Percentiles rank a stretch among this genome's conserved stretches.
Conservation (phyloP, 2,797 vertebrate species). For the Lerista edwardsae region DNA sequence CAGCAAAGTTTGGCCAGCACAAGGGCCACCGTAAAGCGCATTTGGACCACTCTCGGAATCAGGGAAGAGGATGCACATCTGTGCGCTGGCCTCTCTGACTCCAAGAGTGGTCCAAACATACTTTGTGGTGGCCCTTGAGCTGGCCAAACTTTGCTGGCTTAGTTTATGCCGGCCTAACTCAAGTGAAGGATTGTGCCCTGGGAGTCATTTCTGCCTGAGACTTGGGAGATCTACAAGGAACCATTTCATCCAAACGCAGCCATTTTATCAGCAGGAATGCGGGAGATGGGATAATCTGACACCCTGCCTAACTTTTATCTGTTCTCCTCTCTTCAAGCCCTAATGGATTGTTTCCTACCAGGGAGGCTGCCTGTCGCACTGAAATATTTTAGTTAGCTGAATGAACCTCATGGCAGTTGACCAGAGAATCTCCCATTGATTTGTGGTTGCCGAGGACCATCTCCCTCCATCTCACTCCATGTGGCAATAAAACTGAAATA, state of each 20-base stretch:
- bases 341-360: constrained; percentile 68
- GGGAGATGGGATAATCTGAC: constrained; percentile 47
- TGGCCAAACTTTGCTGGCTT: too few relatives aligned
- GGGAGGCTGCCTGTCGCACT: constrained; percentile 61
- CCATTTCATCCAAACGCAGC: not conserved
- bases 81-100: too few relatives aligned
- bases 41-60: too few relatives aligned
- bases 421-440: constrained; percentile 55
- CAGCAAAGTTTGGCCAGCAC: too few relatives aligned
- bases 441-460: constrained; percentile 52
- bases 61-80: too few relatives aligned
- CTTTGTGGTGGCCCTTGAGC: too few relatives aligned
- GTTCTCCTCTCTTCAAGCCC: constrained; percentile 55
- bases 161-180: too few relatives aligned
- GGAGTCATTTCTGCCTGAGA: not conserved
- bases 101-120: too few relatives aligned
- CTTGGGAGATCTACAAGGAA: not conserved
- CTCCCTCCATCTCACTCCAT: constrained; percentile 47
- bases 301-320: constrained; percentile 31
- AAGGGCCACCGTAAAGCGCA: too few relatives aligned
- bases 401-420: constrained; percentile 43
- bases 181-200: too few relatives aligned
- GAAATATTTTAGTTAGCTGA: constrained; percentile 59
- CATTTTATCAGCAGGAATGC: constrained; percentile 31
- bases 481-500: constrained; percentile 41